Percentiles rank a stretch among this genome's conserved stretches.
phyloP scores from a whole-genome alignment of 2,888 invertebrate species.

The Pyralis farinalis region DNA sequence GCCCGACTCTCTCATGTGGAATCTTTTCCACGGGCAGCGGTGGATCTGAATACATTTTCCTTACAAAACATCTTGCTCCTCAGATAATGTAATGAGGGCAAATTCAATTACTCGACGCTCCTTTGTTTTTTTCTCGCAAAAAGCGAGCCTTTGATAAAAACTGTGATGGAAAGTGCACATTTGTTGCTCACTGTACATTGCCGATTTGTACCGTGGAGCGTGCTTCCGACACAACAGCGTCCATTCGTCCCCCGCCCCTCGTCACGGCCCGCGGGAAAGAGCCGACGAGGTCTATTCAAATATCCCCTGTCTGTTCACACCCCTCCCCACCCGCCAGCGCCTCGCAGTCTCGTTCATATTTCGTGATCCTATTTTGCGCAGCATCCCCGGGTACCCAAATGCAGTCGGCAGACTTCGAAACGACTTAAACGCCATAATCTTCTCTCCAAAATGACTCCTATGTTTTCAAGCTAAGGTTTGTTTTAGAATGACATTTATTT shows the following conservation, averaged over 20 bases:
- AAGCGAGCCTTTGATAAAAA: constrained; percentile 51
- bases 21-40: background rate
- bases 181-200: constrained; percentile 67
- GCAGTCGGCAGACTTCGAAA: constrained; percentile 73
- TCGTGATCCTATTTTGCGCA: constrained; percentile 81
- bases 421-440: constrained; percentile 33
- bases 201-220: constrained; percentile 64
- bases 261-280: constrained; percentile 53
- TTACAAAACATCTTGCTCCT: constrained; percentile 48
- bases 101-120: constrained; percentile 69
- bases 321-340: constrained; percentile 73
- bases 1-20: background rate
- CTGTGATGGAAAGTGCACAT: constrained; percentile 69
- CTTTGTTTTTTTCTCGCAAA: constrained; percentile 54
- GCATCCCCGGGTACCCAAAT: constrained; percentile 80
- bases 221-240: constrained; percentile 77
- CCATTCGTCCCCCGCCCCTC: constrained; percentile 31
- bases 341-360: constrained; percentile 81
- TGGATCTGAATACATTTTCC: constrained; percentile 35
- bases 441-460: constrained; percentile 31
- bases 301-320: constrained; percentile 75
- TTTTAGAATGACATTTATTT: constrained; percentile 16
- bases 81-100: constrained; percentile 69
- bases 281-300: constrained; percentile 75
- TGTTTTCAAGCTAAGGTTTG: constrained; percentile 17